Evolutionary conservation across 2,113 vertebrate species (phyloP), one percentile per base, ranked within the genome.

Genomic region (Alligator mississippiensis): DNA sequence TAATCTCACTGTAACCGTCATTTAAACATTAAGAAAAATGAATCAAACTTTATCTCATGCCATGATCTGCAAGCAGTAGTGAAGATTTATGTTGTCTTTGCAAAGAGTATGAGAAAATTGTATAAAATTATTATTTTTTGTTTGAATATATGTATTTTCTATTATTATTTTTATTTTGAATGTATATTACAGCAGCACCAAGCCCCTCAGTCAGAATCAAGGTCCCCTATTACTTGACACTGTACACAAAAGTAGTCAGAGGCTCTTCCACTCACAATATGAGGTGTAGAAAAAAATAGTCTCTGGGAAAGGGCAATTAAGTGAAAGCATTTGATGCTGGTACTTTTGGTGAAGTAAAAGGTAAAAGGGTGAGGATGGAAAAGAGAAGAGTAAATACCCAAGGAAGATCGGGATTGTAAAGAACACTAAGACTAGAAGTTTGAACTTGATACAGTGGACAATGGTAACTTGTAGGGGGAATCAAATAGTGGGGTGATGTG

Each of bases 1-100:
- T 92, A 96, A 85, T 86, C 72, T 95, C 24, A 1, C 47, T 11
- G 80, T 93, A 91, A 90, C 86, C 88, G 47, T 60, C 34, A 58
- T 47, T 74, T 82, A 84, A 90, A 87, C 92, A 93, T 95, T 82
- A 90, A 66, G 88, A 92, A 85, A 4, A 81, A 92, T 84, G 77
- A 90, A 93, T 94, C 75, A 85, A 85, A 92, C 85, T 93, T 95
- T 94, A 82, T 84, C 77, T 93, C 77, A 89, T 80, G 72, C 18
- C 54, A 88, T 0, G 0, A 93, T 61, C 74, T 85, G 7, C 84
- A 93, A 95, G 55, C n/a, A 47, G 89, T 83, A 85, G 3, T 55
- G 90, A 63, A 28, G 63, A 78, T 87, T 93, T 89, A 34, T 88
- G n/a, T 76, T 89, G 12, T 15, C 64, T 80, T 77, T 91, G 11